Conservation (phyloP, 1,140 invertebrate genomes). For the Lethrus apterus region DNA sequence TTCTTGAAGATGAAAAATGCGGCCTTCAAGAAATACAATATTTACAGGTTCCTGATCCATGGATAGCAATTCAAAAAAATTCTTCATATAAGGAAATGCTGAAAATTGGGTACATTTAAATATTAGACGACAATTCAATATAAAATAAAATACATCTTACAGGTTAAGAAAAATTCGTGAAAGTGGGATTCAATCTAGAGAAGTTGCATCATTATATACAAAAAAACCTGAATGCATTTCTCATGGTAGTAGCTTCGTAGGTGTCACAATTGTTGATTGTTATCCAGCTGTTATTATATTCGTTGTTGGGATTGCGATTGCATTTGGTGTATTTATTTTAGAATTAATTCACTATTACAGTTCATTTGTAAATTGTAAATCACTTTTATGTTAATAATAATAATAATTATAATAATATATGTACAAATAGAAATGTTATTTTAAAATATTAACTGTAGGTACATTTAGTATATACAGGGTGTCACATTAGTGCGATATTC, state of each 20-base stretch:
- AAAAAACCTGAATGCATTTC: slow-evolving; percentile 49
- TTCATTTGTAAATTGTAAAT: background rate
- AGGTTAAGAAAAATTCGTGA: slow-evolving; percentile 52
- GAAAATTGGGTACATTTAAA: slow-evolving; percentile 46
- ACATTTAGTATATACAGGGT: background rate
- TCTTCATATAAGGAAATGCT: slow-evolving; percentile 55
- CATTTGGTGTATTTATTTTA: slow-evolving; percentile 22
- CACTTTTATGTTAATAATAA: background rate
- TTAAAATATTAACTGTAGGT: background rate
- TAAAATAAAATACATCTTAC: slow-evolving; percentile 16
- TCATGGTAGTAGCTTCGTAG: slow-evolving; percentile 36
- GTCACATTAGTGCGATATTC: too few relatives aligned
- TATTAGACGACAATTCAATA: background rate
- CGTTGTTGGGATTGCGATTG: slow-evolving; percentile 22
- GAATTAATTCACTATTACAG: slow-evolving; percentile 21
- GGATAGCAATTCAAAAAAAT: slow-evolving; percentile 50
- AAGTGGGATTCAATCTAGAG: slow-evolving; percentile 50
- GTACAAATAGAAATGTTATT: background rate
- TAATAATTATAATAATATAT: background rate
- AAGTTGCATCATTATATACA: slow-evolving; percentile 49
- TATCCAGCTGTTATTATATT: slow-evolving; percentile 32
- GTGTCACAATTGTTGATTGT: slow-evolving; percentile 35
- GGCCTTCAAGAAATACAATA: slow-evolving; percentile 55
- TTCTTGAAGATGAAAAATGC: slow-evolving; percentile 58
- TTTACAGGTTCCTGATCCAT: slow-evolving; percentile 51